phyloP scores from a whole-genome alignment of 2,113 vertebrate species.

The Oreotrochilus melanogaster region DNA sequence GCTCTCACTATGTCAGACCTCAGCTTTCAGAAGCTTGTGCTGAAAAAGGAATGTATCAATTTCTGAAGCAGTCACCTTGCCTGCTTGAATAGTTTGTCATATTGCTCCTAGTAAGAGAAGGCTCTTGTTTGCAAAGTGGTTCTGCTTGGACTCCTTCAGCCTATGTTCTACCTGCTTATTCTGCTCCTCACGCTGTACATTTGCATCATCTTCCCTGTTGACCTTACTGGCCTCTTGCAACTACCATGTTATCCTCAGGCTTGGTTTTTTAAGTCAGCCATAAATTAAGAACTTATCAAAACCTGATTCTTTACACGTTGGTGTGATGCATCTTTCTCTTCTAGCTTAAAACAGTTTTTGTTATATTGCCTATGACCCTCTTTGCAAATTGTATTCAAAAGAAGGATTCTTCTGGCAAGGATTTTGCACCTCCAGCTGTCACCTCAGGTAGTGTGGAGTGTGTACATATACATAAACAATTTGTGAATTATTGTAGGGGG shows the following conservation, averaged over 20 bases:
- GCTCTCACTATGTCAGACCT: background rate
- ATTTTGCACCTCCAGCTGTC: slow-evolving; percentile 30
- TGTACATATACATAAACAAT: background rate
- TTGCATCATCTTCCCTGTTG: background rate
- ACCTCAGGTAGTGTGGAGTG: background rate
- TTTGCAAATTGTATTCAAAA: slow-evolving; percentile 30
- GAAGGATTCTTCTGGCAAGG: slow-evolving; percentile 3
- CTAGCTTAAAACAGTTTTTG: background rate
- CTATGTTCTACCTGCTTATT: background rate
- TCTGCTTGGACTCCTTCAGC: background rate
- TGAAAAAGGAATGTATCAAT: background rate
- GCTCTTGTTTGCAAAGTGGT: background rate
- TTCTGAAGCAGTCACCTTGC: background rate
- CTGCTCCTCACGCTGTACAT: background rate
- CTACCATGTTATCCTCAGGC: background rate
- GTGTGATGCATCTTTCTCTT: background rate
- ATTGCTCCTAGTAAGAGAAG: background rate
- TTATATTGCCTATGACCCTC: background rate
- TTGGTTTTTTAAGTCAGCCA: background rate
- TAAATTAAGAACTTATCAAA: background rate
- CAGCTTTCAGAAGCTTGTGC: background rate
- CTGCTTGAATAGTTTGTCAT: background rate
- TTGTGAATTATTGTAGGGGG: background rate
- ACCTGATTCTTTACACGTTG: background rate
- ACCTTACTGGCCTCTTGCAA: background rate